Conservation (phyloP, 2,888 invertebrate genomes). For the Sinopyrophorus schimmeli region DNA sequence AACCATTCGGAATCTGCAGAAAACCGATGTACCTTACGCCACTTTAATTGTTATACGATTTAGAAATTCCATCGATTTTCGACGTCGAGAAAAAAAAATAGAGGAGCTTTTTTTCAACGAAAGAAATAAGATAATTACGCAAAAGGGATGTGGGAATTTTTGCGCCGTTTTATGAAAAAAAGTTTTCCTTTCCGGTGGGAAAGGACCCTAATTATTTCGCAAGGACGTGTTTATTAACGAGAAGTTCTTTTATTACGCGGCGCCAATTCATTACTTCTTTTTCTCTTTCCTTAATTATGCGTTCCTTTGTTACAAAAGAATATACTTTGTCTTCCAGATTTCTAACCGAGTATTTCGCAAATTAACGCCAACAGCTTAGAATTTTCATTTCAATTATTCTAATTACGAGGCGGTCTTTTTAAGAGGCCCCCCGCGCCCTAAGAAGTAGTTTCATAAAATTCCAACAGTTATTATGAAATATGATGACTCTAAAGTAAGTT, state of each 20-base stretch:
- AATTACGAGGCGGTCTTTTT: conserved; percentile 6
- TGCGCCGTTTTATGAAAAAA: too few relatives aligned
- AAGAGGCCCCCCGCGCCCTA: too few relatives aligned
- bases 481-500: too few relatives aligned
- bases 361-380: conserved; percentile 14
- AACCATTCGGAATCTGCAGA: conserved; percentile 15
- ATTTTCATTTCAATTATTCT: conserved; percentile 10
- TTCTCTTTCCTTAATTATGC: conserved; percentile 27
- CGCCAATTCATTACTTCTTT: conserved; percentile 27
- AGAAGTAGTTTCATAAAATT: too few relatives aligned
- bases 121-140: too few relatives aligned
- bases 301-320: conserved; percentile 25
- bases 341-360: conserved; percentile 14
- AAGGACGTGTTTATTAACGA: conserved; percentile 29
- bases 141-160: too few relatives aligned
- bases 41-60: conserved; percentile 19
- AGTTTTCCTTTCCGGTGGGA: too few relatives aligned
- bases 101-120: too few relatives aligned
- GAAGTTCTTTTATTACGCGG: conserved; percentile 22
- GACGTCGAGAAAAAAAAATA: too few relatives aligned
- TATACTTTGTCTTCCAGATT: conserved; percentile 26
- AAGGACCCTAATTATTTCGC: conserved; percentile 28
- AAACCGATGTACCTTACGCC: conserved; percentile 17
- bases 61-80: too few relatives aligned
- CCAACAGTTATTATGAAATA: too few relatives aligned